These are phyloP conservation scores for Menura novaehollandiae DNA, from an alignment of 2,113 vertebrate species.

Conservation along the genomic window DNA sequence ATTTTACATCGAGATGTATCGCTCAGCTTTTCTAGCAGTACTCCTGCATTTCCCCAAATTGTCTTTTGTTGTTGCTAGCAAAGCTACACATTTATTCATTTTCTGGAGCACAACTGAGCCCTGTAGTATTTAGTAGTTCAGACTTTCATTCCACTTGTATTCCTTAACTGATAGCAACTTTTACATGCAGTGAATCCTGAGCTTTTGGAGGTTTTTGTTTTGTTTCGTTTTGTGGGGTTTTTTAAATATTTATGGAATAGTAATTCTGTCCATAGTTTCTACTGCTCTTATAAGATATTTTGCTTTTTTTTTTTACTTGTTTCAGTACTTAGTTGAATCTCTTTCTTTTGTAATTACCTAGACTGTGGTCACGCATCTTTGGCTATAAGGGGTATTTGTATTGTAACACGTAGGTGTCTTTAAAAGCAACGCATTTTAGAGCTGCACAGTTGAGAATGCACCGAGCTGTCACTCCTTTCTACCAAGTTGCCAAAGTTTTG, in stretches of 20 bases:
- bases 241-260: neutral
- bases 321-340: conserved; percentile 3
- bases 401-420: neutral
- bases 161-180: neutral
- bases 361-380: neutral
- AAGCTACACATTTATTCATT: conserved; percentile 6
- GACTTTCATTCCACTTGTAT: neutral
- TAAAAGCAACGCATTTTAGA: conserved; percentile 18
- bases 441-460: neutral
- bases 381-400: conserved; percentile 18
- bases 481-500: neutral
- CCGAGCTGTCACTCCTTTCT: neutral
- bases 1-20: neutral
- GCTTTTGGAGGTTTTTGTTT: neutral
- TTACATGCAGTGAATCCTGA: neutral
- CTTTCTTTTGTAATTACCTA: neutral
- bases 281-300: neutral
- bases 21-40: neutral
- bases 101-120: neutral
- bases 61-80: conserved; percentile 15
- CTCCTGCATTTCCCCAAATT: conserved; percentile 10
- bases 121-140: neutral
- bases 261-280: neutral
- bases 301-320: neutral
- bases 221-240: neutral